Evolutionary conservation across 2,888 invertebrate genomes (phyloP), one percentile per base, ranked within the genome.

Genomic region (Drosophila affinis): DNA sequence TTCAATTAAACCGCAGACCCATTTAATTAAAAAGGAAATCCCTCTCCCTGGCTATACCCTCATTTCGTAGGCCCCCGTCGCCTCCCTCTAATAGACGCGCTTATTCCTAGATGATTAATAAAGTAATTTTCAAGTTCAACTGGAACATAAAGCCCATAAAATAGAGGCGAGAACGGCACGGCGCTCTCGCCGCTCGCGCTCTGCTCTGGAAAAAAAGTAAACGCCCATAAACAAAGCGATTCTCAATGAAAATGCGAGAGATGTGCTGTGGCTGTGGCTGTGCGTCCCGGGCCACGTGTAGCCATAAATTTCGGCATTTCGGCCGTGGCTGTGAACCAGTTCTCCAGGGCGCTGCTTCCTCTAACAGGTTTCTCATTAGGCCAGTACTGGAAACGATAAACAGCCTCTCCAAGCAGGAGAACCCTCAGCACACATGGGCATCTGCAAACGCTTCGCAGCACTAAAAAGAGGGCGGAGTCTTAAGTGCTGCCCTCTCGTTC

Each of bases 191-290:
- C 73, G 72, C 53, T 72, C 82, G 24, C 21, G 21, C 21, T 21
- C 21, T 27, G 32, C 45, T 39, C 39, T n/a, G 39, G 39, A 39
- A 51, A 53, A 82, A 87, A 87, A 84, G 91, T 91, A 86, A 90
- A 91, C 91, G 91, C 91, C 91, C 91, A 91, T 91, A 91, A 91
- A 91, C 90, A 91, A 91, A 89, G 70, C 76, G 39, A 74, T 89
- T 79, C 89, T 86, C 87, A 86, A 89, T 86, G 86, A 86, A 88
- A 77, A 72, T 79, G 39, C 39, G 39, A 44, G 70, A 69, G 59
- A 52, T 14, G 14, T 39, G 34, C 12, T 24, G 24, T 24, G 21
- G 21, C 21, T 21, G 21, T 21, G 21, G 24, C 10, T 32, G 32
- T 39, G 39, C 14, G 39, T 14, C 14, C 39, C 39, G 14, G 39